These are phyloP conservation scores for Subacronicta megacephala DNA, from an alignment of 2,888 invertebrate species.

Conservation along the genomic window DNA sequence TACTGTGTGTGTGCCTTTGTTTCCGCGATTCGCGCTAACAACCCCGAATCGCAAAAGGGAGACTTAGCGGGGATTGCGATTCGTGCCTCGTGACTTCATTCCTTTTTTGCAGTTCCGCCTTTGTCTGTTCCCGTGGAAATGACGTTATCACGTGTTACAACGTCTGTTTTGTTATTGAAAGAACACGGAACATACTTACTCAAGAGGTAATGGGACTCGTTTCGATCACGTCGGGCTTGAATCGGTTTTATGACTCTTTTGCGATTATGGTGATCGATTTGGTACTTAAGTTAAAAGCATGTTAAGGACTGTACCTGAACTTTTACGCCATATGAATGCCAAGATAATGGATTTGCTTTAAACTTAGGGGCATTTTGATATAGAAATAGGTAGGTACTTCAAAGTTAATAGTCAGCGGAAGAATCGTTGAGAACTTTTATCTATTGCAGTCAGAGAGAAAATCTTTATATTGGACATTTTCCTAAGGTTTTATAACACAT, in stretches of 20 bases:
- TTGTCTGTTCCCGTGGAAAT: conserved; percentile 67
- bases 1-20: conserved; percentile 38
- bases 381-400: too few species aligned
- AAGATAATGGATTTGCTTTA: too few species aligned
- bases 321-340: too few species aligned
- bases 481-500: too few species aligned
- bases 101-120: conserved; percentile 60
- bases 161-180: conserved; percentile 61
- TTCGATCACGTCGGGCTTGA: conserved; percentile 48
- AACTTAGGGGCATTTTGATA: too few species aligned
- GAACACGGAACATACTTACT: conserved; percentile 58
- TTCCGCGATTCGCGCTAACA: conserved; percentile 48
- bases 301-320: too few species aligned
- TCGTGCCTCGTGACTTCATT: conserved; percentile 66
- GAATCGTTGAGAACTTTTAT: too few species aligned
- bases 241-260: conserved; percentile 46
- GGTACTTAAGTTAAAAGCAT: conserved; percentile 1
- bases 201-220: conserved; percentile 45
- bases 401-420: too few species aligned
- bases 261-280: conserved; percentile 29
- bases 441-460: too few species aligned
- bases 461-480: too few species aligned
- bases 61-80: conserved; percentile 57
- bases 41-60: conserved; percentile 49
- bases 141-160: conserved; percentile 63